Percentiles rank a stretch among this genome's conserved stretches.
Evolutionary conservation across 2,113 vertebrate genomes (phyloP).

Genomic region (Microtus montanus): DNA sequence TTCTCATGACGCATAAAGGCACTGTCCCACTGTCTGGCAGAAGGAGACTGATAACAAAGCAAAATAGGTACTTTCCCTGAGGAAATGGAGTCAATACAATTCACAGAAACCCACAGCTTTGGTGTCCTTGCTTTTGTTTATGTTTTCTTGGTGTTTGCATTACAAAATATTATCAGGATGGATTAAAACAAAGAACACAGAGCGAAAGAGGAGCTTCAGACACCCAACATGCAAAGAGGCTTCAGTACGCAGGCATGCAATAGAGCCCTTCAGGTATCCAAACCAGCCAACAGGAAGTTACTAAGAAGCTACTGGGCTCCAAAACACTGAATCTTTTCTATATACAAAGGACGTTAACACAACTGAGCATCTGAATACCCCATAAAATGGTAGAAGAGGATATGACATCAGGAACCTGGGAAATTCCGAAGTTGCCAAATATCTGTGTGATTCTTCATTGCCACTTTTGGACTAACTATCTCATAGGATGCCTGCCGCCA

Average conservation of each 20-base stretch:
- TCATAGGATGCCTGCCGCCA: not conserved
- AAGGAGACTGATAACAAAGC: not conserved
- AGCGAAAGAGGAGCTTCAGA: not conserved
- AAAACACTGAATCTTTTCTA: not conserved
- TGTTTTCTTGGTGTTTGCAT: not conserved
- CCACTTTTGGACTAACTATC: not conserved
- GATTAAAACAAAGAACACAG: slow-evolving; percentile 26
- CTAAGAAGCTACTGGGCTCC: not conserved
- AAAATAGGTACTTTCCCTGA: not conserved
- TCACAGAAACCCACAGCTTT: slow-evolving; percentile 1
- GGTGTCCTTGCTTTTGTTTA: not conserved
- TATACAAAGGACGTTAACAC: not conserved
- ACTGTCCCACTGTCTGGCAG: no score
- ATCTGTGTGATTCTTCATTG: fast-evolving
- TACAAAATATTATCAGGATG: not conserved
- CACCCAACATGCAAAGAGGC: not conserved
- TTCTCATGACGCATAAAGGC: not conserved
- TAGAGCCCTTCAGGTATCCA: not conserved
- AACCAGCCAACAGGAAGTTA: not conserved
- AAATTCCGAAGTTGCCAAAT: not conserved
- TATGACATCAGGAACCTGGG: not conserved
- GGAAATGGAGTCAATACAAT: not conserved
- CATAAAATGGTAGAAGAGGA: not conserved
- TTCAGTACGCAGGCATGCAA: not conserved
- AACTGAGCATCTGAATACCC: not conserved